A percentile compares a stretch with the other conserved stretches of the same genome.
Conservation (phyloP, 2,888 invertebrate species). For the Oscheius myriophilus region DNA sequence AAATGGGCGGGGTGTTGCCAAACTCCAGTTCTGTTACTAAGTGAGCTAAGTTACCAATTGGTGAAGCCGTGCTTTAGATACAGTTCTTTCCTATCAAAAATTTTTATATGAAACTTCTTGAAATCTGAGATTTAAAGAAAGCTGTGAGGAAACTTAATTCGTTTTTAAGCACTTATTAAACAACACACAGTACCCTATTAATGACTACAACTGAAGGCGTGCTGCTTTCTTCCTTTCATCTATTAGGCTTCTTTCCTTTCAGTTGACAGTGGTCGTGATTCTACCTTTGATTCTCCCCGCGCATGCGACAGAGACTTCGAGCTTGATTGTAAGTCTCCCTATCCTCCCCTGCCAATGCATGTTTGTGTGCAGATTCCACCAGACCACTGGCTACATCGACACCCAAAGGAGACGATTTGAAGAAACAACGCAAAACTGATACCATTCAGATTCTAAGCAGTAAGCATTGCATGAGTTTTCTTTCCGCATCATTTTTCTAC, state of each 20-base stretch:
- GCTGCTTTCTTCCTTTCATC: background rate
- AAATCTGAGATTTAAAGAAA: no score
- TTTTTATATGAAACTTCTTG: no score
- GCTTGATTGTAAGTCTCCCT: conserved; percentile 12
- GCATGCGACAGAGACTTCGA: conserved; percentile 6
- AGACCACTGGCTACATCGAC: conserved; percentile 22
- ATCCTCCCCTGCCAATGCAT: background rate
- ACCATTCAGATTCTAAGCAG: conserved; percentile 8
- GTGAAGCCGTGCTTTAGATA: no score
- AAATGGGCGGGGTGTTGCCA: no score
- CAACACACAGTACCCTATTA: no score
- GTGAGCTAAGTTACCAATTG: no score
- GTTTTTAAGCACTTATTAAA: no score
- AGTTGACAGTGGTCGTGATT: conserved; percentile 26
- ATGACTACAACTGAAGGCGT: no score
- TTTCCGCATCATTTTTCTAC: conserved; percentile 4
- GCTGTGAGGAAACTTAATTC: no score
- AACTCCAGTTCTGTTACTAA: no score
- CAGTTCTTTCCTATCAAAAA: no score
- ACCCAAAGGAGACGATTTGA: conserved; percentile 15
- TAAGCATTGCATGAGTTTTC: conserved; percentile 7
- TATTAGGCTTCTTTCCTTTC: conserved; percentile 8
- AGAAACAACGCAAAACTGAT: conserved; percentile 2
- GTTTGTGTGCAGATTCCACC: conserved; percentile 5
- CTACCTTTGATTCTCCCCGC: conserved; percentile 16